These are phyloP conservation scores for Petrophora chlorosata DNA, from an alignment of 2,888 invertebrate genomes.

Conservation along the genomic window DNA sequence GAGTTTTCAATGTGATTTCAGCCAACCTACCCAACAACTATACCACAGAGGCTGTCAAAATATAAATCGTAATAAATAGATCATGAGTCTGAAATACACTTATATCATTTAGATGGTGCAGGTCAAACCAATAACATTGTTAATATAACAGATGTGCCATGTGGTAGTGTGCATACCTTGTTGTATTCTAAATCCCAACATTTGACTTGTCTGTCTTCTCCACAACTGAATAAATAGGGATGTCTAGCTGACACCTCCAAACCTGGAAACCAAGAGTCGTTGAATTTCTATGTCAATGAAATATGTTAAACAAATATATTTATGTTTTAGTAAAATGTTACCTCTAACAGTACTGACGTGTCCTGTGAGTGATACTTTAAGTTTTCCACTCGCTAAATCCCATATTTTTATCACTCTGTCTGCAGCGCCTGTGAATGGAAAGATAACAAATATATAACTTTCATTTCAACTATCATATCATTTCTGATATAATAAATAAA, in stretches of 20 bases:
- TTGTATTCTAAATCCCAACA: slow-evolving; percentile 99
- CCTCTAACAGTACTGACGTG: slow-evolving; percentile 98
- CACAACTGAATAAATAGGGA: slow-evolving; percentile 99
- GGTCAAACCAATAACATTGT: too few relatives aligned
- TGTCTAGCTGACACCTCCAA: slow-evolving; percentile 96
- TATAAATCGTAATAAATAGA: too few relatives aligned
- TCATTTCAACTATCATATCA: too few relatives aligned
- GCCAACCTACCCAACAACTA: too few relatives aligned
- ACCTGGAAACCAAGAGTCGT: slow-evolving; percentile 63
- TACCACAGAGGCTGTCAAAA: too few relatives aligned
- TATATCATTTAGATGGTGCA: too few relatives aligned
- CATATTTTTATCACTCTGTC: slow-evolving; percentile 99
- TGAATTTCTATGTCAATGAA: background rate
- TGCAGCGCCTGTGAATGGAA: slow-evolving; percentile 92
- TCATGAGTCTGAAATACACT: too few relatives aligned
- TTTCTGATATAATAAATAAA: too few relatives aligned
- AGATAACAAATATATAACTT: background rate
- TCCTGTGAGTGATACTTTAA: slow-evolving; percentile 98
- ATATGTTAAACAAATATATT: background rate
- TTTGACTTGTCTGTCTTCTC: slow-evolving; percentile 99
- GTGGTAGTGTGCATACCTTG: too few relatives aligned
- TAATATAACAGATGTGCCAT: too few relatives aligned
- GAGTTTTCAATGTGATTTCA: too few relatives aligned
- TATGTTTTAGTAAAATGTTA: too few relatives aligned
- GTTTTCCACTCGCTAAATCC: slow-evolving; percentile 97